Conservation (phyloP, 2,888 invertebrate genomes). For the Allophyes oxyacanthae region DNA sequence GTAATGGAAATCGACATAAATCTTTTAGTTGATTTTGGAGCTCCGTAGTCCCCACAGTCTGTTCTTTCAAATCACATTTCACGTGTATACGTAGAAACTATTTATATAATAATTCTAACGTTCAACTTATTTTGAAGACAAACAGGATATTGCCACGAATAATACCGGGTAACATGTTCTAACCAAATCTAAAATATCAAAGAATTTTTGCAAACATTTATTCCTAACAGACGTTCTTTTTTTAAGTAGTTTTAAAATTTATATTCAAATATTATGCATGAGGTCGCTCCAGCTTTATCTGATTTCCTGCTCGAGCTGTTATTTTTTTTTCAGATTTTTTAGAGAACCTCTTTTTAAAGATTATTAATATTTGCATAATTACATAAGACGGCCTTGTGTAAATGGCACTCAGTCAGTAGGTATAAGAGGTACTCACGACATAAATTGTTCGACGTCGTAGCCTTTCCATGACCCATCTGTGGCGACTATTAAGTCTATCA, state of each 20-base stretch:
- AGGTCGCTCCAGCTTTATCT: conserved; percentile 29
- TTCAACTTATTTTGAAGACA: no score
- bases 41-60: no score
- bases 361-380: conserved; percentile 19
- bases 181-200: not conserved
- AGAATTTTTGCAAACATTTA: not conserved
- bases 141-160: no score
- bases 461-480: conserved; percentile 89
- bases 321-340: conserved; percentile 10
- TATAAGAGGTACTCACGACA: conserved; percentile 79
- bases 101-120: no score
- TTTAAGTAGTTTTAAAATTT: conserved; percentile 15
- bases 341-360: conserved; percentile 8
- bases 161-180: no score
- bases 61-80: no score
- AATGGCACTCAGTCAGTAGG: conserved; percentile 14
- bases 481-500: conserved; percentile 88
- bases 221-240: not conserved
- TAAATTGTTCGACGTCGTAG: conserved; percentile 88
- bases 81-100: no score
- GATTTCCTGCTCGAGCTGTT: conserved; percentile 35
- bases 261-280: conserved; percentile 10
- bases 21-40: no score
- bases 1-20: no score
- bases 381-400: conserved; percentile 32